Evolutionary conservation across 2,113 vertebrate species (phyloP).

Genomic region (Epinephelus fuscoguttatus): DNA sequence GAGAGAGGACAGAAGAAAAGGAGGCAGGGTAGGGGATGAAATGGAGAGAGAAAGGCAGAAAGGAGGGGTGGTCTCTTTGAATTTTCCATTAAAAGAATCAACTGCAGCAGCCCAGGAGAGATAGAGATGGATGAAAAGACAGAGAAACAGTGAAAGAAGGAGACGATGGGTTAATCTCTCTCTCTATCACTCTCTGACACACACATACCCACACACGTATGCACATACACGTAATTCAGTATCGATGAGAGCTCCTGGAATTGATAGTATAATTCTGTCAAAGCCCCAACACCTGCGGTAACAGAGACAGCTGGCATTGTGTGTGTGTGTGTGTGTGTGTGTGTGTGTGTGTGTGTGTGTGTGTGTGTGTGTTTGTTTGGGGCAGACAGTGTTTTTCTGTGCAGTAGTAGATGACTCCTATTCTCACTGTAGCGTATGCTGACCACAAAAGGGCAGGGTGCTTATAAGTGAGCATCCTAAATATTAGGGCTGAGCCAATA

Average conservation of each 20-base stretch:
- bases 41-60: conserved; percentile 2
- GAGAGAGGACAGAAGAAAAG: conserved; percentile 12
- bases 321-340: conserved; percentile 13
- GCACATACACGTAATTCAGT: conserved; percentile 25
- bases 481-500: no score
- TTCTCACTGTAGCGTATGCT: no score
- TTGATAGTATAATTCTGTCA: conserved; percentile 58
- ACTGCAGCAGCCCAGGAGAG: conserved; percentile 45
- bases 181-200: conserved; percentile 33
- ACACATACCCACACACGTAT: background rate
- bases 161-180: conserved; percentile 52
- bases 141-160: conserved; percentile 26
- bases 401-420: background rate
- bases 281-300: conserved; percentile 54
- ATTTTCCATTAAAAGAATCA: conserved; percentile 68
- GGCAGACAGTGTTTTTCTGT: background rate
- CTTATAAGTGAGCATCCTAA: background rate
- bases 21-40: conserved; percentile 27
- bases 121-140: conserved; percentile 59
- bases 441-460: background rate
- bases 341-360: conserved; percentile 17
- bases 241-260: conserved; percentile 51
- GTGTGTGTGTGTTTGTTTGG: background rate
- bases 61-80: conserved; percentile 41
- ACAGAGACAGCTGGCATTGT: conserved; percentile 18